Evolutionary conservation across 1,140 invertebrate genomes (phyloP).

Genomic region (Brachionus rotundiformis): DNA sequence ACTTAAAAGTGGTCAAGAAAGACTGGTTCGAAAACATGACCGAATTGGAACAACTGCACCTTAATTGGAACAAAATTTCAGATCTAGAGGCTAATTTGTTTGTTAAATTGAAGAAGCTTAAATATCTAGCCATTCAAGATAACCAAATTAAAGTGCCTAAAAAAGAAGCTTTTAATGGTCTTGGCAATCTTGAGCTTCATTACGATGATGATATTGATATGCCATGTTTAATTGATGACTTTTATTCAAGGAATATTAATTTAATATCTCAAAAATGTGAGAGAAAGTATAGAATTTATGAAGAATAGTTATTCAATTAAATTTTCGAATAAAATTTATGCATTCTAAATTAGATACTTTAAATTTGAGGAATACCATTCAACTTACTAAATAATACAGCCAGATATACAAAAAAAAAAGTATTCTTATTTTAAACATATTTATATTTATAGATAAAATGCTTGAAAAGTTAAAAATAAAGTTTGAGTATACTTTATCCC

Average conservation of each 20-base stretch:
- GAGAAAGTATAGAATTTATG: neutral
- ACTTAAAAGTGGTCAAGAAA: neutral
- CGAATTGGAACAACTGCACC: neutral
- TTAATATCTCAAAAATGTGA: neutral
- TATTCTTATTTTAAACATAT: no score
- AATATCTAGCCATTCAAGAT: neutral
- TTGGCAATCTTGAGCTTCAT: neutral
- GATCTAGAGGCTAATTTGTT: neutral
- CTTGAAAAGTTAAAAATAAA: no score
- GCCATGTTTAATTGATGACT: neutral
- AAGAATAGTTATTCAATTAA: neutral
- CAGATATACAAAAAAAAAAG: no score
- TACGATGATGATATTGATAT: conserved; percentile 26
- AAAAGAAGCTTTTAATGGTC: neutral
- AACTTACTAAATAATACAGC: no score
- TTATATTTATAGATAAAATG: no score
- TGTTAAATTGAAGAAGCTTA: neutral
- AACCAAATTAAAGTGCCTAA: neutral
- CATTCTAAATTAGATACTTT: no score
- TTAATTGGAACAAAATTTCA: conserved; percentile 24
- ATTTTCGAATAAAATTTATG: neutral
- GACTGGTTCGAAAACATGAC: neutral
- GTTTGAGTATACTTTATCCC: no score
- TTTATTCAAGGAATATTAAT: neutral
- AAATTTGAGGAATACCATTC: no score